These are phyloP conservation scores for Mormyrus lacerda DNA, from an alignment of 2,113 vertebrate species.

Conservation along the genomic window DNA sequence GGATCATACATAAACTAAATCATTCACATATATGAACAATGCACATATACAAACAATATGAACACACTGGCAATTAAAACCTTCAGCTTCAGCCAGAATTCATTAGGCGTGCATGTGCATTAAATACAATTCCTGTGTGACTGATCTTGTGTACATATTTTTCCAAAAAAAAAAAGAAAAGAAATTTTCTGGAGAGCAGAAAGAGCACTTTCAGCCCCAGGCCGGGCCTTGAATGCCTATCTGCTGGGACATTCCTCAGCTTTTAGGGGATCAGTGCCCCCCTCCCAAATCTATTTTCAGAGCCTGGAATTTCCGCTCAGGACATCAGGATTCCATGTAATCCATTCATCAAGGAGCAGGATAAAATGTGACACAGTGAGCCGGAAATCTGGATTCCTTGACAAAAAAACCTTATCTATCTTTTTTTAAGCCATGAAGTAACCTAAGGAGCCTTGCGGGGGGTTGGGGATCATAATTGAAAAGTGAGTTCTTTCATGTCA, in stretches of 20 bases:
- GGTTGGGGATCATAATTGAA: neutral
- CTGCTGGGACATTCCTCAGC: neutral
- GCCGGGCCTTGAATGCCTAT: neutral
- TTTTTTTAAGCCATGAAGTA: neutral
- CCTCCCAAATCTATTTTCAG: neutral
- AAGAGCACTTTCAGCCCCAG: neutral
- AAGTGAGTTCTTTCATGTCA: neutral
- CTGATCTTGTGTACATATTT: neutral
- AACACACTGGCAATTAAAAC: neutral
- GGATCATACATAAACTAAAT: neutral
- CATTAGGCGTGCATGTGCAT: neutral
- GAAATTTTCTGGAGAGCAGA: neutral
- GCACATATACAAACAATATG: neutral
- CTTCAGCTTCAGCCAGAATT: neutral
- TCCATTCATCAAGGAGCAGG: neutral
- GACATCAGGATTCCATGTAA: neutral
- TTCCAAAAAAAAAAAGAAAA: neutral
- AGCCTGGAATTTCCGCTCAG: slow-evolving; percentile 7
- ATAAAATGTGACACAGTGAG: neutral
- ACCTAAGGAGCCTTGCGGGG: neutral
- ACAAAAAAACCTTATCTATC: neutral
- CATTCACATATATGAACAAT: neutral
- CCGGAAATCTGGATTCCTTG: neutral
- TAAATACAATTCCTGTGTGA: neutral
- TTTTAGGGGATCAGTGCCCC: neutral